Evolutionary conservation across 2,797 vertebrate species (phyloP).

Genomic region (Coreius guichenoti): DNA sequence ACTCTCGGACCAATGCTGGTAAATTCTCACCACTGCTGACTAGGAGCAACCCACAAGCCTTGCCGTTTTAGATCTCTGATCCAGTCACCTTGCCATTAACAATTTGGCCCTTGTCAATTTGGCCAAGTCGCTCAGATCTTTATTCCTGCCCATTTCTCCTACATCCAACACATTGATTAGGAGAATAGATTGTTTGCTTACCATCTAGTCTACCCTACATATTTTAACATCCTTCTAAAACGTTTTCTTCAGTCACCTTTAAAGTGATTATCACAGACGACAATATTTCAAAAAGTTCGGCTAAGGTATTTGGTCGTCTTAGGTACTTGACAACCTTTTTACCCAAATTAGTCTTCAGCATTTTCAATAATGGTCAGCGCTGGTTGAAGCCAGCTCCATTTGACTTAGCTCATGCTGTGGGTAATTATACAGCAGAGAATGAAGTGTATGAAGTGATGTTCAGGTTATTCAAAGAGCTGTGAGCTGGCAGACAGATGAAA

Average conservation of each 20-base stretch:
- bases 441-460: constrained; percentile 23
- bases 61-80: neutral
- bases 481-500: constrained; percentile 45
- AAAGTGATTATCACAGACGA: neutral
- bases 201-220: neutral
- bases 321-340: constrained; percentile 34
- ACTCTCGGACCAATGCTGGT: neutral
- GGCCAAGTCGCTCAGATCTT: neutral
- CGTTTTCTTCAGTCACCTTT: neutral
- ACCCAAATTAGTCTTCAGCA: constrained; percentile 10
- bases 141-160: neutral
- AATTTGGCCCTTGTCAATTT: neutral
- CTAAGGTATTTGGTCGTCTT: neutral
- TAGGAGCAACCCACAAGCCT: neutral
- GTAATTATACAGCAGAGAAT: constrained; percentile 42
- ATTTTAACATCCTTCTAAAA: neutral
- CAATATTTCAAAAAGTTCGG: neutral
- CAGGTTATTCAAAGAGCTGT: constrained; percentile 27
- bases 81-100: neutral
- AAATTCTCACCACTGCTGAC: neutral
- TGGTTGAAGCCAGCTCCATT: neutral
- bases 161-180: neutral
- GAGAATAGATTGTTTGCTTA: neutral
- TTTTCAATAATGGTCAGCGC: constrained; percentile 15
- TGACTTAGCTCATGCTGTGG: constrained; percentile 37